Percentiles rank a stretch among this genome's conserved stretches.
phyloP scores from a whole-genome alignment of 2,888 invertebrate species.

The Dendrolimus houi region DNA sequence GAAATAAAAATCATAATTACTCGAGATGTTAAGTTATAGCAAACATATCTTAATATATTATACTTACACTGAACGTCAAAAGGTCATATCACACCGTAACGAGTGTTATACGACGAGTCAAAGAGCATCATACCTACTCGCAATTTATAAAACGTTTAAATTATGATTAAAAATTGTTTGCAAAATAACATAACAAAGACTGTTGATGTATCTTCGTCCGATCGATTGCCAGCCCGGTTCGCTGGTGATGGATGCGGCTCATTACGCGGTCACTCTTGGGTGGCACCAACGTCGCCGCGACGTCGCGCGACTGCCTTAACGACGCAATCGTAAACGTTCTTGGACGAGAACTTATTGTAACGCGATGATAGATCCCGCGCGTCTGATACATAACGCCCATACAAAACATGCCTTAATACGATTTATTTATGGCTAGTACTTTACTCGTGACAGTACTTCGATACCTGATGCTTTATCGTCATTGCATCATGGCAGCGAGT shows the following conservation, averaged over 20 bases:
- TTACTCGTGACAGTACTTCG: constrained; percentile 38
- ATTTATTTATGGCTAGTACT: constrained; percentile 65
- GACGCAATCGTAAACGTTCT: constrained; percentile 49
- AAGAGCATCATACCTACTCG: too few species aligned
- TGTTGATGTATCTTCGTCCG: not conserved
- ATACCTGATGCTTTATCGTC: constrained; percentile 44
- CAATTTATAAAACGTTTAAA: not conserved
- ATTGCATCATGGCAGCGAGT: constrained; percentile 1
- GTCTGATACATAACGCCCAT: constrained; percentile 47
- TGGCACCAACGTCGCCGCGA: constrained; percentile 31
- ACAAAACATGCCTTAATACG: constrained; percentile 58
- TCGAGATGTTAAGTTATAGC: too few species aligned
- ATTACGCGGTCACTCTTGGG: constrained; percentile 56
- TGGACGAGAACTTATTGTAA: constrained; percentile 57
- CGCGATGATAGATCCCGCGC: constrained; percentile 44
- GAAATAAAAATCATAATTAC: too few species aligned
- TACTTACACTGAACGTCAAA: too few species aligned
- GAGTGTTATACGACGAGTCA: too few species aligned
- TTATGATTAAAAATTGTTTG: constrained; percentile 2
- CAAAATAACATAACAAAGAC: constrained; percentile 20
- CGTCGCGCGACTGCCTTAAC: constrained; percentile 39
- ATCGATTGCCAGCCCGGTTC: constrained; percentile 46
- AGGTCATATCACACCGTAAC: too few species aligned
- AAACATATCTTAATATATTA: too few species aligned
- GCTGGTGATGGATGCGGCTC: constrained; percentile 54